Evolutionary conservation across 2,888 invertebrate genomes (phyloP).

Genomic region (Cosmia trapezina): DNA sequence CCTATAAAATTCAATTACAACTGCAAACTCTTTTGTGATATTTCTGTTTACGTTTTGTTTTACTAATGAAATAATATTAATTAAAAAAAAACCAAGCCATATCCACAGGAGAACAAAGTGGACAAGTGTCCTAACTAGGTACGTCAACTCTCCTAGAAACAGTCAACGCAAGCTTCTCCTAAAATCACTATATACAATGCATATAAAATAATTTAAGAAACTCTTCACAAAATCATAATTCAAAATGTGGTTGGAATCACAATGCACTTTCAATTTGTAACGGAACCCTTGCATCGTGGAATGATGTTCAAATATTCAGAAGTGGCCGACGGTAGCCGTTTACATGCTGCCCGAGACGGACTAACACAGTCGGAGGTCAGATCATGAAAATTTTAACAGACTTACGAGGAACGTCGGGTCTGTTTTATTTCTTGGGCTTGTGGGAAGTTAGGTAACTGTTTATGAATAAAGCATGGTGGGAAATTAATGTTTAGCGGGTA

Average conservation of each 20-base stretch:
- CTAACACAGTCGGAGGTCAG: constrained; percentile 9
- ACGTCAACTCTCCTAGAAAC: not conserved
- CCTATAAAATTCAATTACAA: not conserved
- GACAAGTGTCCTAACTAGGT: not conserved
- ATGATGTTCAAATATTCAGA: constrained; percentile 47
- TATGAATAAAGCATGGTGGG: not conserved
- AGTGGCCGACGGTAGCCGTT: constrained; percentile 24
- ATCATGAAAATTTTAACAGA: constrained; percentile 48
- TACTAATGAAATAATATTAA: not conserved
- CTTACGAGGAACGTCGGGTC: constrained; percentile 17
- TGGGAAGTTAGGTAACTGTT: constrained; percentile 7
- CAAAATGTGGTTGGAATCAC: constrained; percentile 19
- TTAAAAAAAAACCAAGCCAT: not conserved
- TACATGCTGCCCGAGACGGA: constrained; percentile 11
- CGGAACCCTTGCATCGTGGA: constrained; percentile 17
- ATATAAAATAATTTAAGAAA: no score
- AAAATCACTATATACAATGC: not conserved
- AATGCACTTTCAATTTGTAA: constrained; percentile 56
- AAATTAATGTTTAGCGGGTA: not conserved
- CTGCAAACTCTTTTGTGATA: not conserved
- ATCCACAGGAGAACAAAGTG: no score
- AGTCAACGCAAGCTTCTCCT: not conserved
- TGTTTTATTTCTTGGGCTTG: constrained; percentile 22
- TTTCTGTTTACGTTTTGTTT: not conserved
- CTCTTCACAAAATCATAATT: not conserved